Base-by-base conservation (phyloP, 2,113 vertebrate species). In the Stercorarius parasiticus region DNA sequence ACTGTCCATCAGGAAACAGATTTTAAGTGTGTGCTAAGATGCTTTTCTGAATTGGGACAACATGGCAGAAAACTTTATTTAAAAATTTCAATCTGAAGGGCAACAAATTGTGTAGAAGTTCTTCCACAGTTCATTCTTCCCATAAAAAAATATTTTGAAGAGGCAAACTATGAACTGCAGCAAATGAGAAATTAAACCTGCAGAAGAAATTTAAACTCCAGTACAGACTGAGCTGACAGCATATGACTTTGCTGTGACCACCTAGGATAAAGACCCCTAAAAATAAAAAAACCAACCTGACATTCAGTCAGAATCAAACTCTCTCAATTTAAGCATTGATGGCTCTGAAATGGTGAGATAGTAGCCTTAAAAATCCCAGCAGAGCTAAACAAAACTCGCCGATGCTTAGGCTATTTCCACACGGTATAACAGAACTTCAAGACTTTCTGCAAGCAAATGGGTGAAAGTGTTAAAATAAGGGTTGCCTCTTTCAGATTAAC, bases 31-130 rank as follows among this genome's bases (percentile, higher is more conserved):
- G 74, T 88, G 82, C 71, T 21, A 11, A 58, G 42, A 58, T 90
- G 86, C 55, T 95, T 83, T 94, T 93, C 89, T 91, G 81, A 94
- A 93, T 91, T 23, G 56, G 81, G 58, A 95, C 52, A 92, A 84
- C 36, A 65, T 25, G 30, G 36, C n/a, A 87, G 36, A 84, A 79
- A 87, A 59, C 6, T 82, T 65, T 42, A 87, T 55, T 86, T 50
- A 29, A 82, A 91, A 82, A 18, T 47, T 62, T 93, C 27, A 72
- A 38, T 49, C 22, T 3, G 2, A 91, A 89, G 61, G 52, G 53
- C 42, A 82, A 52, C 11, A 73, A 47, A 42, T 29, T 55, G 25
- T 11, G 18, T 58, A 62, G 53, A 79, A 87, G 8, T 42, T 76
- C 65, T 65, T 80, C 22, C 56, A 87, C 59, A 73, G 40, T 47